Conservation (phyloP, 2,113 vertebrate genomes). For the Mirza zaza region DNA sequence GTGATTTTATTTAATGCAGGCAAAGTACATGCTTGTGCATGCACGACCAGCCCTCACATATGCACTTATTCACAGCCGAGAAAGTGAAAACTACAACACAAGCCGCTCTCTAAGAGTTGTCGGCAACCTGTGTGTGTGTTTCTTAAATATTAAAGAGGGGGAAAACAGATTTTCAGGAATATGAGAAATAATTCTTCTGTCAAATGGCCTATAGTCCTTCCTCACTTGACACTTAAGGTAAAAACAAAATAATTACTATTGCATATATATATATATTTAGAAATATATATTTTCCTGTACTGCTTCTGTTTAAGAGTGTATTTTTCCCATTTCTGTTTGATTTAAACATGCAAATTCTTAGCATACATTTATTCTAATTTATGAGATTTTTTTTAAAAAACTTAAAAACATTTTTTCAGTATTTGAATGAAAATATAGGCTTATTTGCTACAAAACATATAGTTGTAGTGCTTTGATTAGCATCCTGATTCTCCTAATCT, state of each 20-base stretch:
- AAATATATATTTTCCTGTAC: background rate
- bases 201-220: conserved; percentile 61
- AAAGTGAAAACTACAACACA: conserved; percentile 78
- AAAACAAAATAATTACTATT: conserved; percentile 32
- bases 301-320: background rate
- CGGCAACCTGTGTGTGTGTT: conserved; percentile 71
- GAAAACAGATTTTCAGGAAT: conserved; percentile 69
- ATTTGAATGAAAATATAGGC: background rate
- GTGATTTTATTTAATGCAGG: conserved; percentile 69
- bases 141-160: conserved; percentile 73
- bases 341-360: background rate
- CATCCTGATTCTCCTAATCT: background rate
- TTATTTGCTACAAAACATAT: background rate
- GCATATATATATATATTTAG: background rate
- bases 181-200: conserved; percentile 52
- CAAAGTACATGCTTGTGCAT: conserved; percentile 67
- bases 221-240: conserved; percentile 52
- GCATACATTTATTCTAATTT: conserved; percentile 11
- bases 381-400: background rate
- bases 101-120: conserved; percentile 72
- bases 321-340: background rate
- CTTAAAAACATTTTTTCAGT: background rate
- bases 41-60: conserved; percentile 76
- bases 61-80: conserved; percentile 79
- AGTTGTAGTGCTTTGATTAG: background rate